phyloP scores from a whole-genome alignment of 2,888 invertebrate genomes.

The Drosophila subquinaria region DNA sequence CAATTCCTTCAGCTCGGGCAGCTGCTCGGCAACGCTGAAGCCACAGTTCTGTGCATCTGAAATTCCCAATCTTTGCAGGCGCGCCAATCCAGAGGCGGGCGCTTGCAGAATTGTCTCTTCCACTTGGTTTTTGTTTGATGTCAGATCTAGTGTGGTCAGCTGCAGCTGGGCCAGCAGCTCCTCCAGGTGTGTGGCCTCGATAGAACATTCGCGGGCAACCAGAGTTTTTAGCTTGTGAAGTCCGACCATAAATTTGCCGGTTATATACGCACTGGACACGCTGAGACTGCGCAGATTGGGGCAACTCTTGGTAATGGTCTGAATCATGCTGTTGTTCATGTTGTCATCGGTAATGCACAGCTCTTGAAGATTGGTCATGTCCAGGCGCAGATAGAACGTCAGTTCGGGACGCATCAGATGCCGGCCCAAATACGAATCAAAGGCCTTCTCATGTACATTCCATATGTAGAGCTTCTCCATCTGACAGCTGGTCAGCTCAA shows the following conservation, averaged over 20 bases:
- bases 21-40: slow-evolving; percentile 59
- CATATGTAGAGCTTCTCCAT: slow-evolving; percentile 73
- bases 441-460: slow-evolving; percentile 68
- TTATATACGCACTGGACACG: slow-evolving; percentile 66
- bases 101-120: slow-evolving; percentile 55
- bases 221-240: slow-evolving; percentile 52
- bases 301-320: slow-evolving; percentile 60
- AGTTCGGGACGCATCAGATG: slow-evolving; percentile 64
- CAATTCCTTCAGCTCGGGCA: slow-evolving; percentile 53
- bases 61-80: slow-evolving; percentile 57
- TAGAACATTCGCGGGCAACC: slow-evolving; percentile 67
- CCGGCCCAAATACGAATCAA: slow-evolving; percentile 62
- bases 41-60: slow-evolving; percentile 65
- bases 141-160: slow-evolving; percentile 58
- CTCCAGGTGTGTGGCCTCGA: slow-evolving; percentile 43
- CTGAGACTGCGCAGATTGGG: slow-evolving; percentile 53
- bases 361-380: slow-evolving; percentile 56
- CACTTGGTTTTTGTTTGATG: slow-evolving; percentile 54
- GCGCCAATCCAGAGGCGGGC: slow-evolving; percentile 29
- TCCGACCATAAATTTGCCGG: slow-evolving; percentile 58
- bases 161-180: slow-evolving; percentile 54
- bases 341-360: slow-evolving; percentile 62
- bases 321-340: slow-evolving; percentile 70
- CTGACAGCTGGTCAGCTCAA: slow-evolving; percentile 55
- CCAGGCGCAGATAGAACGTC: slow-evolving; percentile 58